Base-by-base conservation (phyloP, 2,113 vertebrate species). In the Coryphaenoides rupestris region DNA sequence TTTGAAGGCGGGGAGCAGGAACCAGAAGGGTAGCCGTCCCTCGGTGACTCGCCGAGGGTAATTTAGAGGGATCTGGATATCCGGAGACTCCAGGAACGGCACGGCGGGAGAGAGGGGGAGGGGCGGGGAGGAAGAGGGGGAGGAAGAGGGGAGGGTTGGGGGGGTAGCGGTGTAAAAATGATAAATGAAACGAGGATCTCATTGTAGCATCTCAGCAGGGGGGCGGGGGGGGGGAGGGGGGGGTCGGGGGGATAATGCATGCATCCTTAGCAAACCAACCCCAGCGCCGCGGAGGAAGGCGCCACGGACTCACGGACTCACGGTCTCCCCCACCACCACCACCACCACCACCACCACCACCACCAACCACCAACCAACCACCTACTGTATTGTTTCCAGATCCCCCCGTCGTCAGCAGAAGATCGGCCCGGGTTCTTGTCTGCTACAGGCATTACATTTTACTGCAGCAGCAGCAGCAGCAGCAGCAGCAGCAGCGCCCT, bases 261-360 rank as follows among this genome's bases (percentile, higher is more conserved):
- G 66, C 55, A n/a, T 66, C 72, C 72, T 84, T 80, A 73, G 63
- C 64, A 70, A 63, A n/a, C n/a, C n/a, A n/a, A n/a, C n/a, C n/a
- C n/a, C 70, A 70, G 58, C 69, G 62, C 63, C 61, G 55, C 47
- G 47, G 55, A 73, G 72, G 60, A 40, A 72, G 64, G 62, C 46
- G 78, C 54, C 16, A 70, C n/a, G n/a, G n/a, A n/a, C n/a, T n/a
- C n/a, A n/a, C n/a, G n/a, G n/a, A n/a, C n/a, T n/a, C 47, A 72
- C 40, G 33, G 9, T 66, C 47, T 68, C 56, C 17, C 57, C n/a
- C n/a, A n/a, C n/a, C n/a, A n/a, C n/a, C n/a, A n/a, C n/a, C n/a
- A n/a, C n/a, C n/a, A n/a, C n/a, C n/a, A n/a, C n/a, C n/a, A n/a
- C n/a, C n/a, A n/a, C n/a, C n/a, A n/a, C n/a, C n/a, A n/a, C n/a